Evolutionary conservation across 2,113 vertebrate genomes (phyloP).

Genomic region (Helogale parvula): DNA sequence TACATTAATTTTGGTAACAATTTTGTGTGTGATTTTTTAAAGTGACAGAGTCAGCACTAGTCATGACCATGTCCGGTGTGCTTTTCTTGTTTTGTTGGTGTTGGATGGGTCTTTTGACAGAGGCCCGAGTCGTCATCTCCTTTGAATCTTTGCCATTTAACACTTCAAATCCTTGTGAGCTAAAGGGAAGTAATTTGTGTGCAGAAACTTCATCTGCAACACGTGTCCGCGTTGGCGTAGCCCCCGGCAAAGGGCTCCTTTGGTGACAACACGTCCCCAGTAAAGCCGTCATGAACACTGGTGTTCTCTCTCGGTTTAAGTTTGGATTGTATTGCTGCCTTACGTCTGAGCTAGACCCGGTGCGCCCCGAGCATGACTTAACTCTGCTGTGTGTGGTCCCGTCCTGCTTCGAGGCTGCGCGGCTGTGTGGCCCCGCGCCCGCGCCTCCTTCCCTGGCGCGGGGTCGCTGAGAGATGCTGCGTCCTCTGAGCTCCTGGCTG

Average conservation of each 20-base stretch:
- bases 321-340: fast-evolving
- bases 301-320: not conserved
- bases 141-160: not conserved
- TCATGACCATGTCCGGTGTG: not conserved
- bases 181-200: not conserved
- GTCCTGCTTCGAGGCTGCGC: fast-evolving
- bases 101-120: not conserved
- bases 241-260: not conserved
- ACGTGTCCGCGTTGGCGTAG: not conserved
- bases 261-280: not conserved
- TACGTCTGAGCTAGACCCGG: not conserved
- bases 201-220: not conserved
- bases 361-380: fast-evolving
- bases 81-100: not conserved
- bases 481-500: not conserved
- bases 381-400: not conserved
- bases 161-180: not conserved
- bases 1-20: not conserved
- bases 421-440: fast-evolving
- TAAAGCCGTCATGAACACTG: not conserved
- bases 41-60: not conserved
- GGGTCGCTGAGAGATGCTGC: fast-evolving
- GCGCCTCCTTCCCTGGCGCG: too few species aligned
- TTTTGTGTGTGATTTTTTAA: not conserved
- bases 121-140: fast-evolving